Evolutionary conservation across 2,113 vertebrate genomes (phyloP).

Genomic region (Urocynchramus pylzowi): DNA sequence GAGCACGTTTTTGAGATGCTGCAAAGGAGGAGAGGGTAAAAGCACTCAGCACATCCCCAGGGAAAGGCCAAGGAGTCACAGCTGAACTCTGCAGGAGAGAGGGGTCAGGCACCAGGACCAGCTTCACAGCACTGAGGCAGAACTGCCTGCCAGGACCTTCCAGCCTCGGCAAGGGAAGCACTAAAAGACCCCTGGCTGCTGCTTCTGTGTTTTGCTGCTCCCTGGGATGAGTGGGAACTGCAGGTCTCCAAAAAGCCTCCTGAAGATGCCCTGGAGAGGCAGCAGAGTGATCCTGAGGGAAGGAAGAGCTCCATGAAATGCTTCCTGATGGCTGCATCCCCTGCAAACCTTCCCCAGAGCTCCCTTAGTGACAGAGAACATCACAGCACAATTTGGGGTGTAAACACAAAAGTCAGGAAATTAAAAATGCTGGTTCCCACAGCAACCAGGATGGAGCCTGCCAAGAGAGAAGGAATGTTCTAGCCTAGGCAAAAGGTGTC

Average conservation of each 20-base stretch:
- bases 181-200: background rate
- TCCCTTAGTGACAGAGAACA: background rate
- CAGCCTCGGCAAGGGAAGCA: background rate
- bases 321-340: background rate
- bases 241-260: background rate
- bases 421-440: slow-evolving; percentile 54
- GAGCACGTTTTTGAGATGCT: background rate
- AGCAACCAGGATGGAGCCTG: slow-evolving; percentile 51
- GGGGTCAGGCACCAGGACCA: background rate
- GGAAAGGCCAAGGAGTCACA: background rate
- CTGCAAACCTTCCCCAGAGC: background rate
- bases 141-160: background rate
- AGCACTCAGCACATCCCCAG: background rate
- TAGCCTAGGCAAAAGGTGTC: slow-evolving; percentile 30
- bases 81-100: background rate
- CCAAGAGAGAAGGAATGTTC: slow-evolving; percentile 34
- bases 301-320: background rate
- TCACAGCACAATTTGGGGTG: slow-evolving; percentile 19
- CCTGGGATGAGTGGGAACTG: background rate
- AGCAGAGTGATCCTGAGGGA: background rate
- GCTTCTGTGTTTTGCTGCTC: background rate
- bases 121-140: background rate
- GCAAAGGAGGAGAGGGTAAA: background rate
- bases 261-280: background rate
- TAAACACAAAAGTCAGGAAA: slow-evolving; percentile 35